Evolutionary conservation across 2,888 invertebrate species (phyloP), one percentile per base, ranked within the genome.

Genomic region (Drosophila meridionalis): DNA sequence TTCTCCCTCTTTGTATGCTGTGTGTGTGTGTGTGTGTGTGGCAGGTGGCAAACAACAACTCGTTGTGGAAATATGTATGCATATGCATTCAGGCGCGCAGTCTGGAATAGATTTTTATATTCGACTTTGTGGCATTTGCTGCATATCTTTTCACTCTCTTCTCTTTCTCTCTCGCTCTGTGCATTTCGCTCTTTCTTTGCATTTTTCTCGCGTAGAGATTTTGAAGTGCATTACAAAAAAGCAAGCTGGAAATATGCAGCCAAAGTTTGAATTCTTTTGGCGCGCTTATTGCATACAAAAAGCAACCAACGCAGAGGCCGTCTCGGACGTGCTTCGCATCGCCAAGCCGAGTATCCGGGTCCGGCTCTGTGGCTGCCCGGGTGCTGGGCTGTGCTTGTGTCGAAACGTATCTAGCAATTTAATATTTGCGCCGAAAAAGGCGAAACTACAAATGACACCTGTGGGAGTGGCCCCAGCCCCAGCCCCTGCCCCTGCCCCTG

Each of bases 51-150:
- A 78, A 67, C 75, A 76, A 58, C 68, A 68, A 72, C 48, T 36
- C 42, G 32, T 28, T 42, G 45, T 34, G 45, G 60, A 74, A 61
- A 78, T 79, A 78, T 71, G 65, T 70, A 78, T 72, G 68, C 68
- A 75, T 69, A 79, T 78, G 72, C 80, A 79, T 78, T 59, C 76
- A 60, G 55, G 43, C 60, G 55, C 14, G 45, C 81, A 65, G 57
- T 43, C 66, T 42, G 70, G 47, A 47, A 79, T 79, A 76, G 72
- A 79, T 79, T 73, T 76, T 76, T 78, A 78, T 80, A 67, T 73
- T 73, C 82, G 66, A 76, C 69, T 77, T 77, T 77, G 74, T 80
- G 79, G 73, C 76, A 78, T 64, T 74, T 50, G 72, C 52, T 50
- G 61, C 38, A 32, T 36, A 36, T 59, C 12, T 50, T 42, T 32